phyloP scores from a whole-genome alignment of 92 coral and sea anemone genomes.

The Diadumene lineata region DNA sequence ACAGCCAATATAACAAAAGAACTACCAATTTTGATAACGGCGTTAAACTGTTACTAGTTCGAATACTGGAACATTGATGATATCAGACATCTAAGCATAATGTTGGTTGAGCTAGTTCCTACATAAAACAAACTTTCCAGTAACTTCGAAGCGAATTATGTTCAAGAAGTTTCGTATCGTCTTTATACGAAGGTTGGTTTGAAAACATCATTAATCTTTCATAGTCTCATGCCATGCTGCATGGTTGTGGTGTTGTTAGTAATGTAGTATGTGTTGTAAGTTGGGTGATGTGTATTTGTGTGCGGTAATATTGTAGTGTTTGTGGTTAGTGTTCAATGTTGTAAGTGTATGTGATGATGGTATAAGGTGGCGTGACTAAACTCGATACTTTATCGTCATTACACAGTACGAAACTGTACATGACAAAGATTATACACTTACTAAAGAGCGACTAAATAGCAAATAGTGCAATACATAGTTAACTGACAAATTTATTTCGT shows the following conservation, averaged over 20 bases:
- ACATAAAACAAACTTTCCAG: neutral
- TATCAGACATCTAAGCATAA: too few relatives aligned
- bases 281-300: neutral
- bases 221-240: neutral
- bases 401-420: neutral
- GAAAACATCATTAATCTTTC: neutral
- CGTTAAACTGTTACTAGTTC: conserved; percentile 4
- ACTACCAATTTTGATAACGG: neutral
- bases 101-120: too few relatives aligned
- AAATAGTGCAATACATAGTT: neutral
- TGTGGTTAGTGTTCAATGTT: neutral
- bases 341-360: neutral
- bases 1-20: neutral
- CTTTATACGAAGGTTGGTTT: conserved; percentile 38
- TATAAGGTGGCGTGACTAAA: neutral
- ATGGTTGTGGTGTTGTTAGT: too few relatives aligned
- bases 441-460: neutral
- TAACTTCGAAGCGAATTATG: too few relatives aligned
- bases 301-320: neutral
- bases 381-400: neutral
- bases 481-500: neutral
- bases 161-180: conserved; percentile 36
- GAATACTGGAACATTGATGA: neutral
- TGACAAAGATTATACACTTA: neutral
- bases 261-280: neutral